These are phyloP conservation scores for Chlamydotis undulata DNA, from an alignment of 2,113 vertebrate genomes.

Conservation along the genomic window DNA sequence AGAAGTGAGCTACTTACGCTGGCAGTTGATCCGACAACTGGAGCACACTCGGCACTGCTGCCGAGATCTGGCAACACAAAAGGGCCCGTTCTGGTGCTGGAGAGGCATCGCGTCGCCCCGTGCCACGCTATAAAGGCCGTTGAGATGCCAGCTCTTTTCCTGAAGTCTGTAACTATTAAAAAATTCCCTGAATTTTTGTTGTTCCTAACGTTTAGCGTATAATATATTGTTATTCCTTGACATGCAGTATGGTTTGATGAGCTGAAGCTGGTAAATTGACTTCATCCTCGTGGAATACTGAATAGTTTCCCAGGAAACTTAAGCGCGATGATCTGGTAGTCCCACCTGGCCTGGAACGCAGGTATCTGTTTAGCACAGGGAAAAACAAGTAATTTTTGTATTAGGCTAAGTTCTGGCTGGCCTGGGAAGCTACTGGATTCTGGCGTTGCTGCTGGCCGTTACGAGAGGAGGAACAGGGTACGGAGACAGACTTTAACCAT, in stretches of 20 bases:
- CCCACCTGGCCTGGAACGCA: background rate
- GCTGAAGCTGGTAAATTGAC: constrained; percentile 7
- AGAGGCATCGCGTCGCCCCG: rapidly evolving
- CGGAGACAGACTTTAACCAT: background rate
- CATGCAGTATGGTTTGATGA: background rate
- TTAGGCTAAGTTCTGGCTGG: background rate
- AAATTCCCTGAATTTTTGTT: background rate
- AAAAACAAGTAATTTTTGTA: background rate
- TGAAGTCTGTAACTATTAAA: background rate
- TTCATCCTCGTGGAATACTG: background rate
- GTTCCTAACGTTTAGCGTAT: background rate
- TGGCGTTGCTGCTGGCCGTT: background rate
- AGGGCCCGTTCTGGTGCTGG: background rate
- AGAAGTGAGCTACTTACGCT: background rate
- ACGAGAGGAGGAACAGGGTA: background rate
- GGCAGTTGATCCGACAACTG: background rate
- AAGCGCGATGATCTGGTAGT: background rate
- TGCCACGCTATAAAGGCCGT: background rate
- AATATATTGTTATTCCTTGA: background rate
- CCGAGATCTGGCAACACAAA: background rate
- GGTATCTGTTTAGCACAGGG: background rate
- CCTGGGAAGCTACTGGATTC: background rate
- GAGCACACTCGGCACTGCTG: no score
- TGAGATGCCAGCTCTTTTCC: background rate
- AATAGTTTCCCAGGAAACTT: background rate